Percentiles rank a stretch among this genome's conserved stretches.
phyloP scores from a whole-genome alignment of 2,113 vertebrate genomes.

The Cheilinus undulatus region DNA sequence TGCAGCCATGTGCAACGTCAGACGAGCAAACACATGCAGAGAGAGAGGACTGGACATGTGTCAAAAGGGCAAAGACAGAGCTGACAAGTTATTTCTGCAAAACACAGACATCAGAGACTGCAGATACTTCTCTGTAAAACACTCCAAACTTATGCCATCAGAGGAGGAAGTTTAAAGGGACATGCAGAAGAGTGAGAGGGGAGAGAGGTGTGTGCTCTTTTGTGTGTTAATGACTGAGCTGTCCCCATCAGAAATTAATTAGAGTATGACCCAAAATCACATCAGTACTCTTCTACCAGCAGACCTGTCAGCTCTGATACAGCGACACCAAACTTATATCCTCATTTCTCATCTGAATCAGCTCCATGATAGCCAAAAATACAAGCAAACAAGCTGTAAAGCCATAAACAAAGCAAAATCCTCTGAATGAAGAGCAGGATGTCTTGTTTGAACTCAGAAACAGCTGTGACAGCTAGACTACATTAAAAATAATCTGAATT shows the following conservation, averaged over 20 bases:
- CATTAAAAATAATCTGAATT: no score
- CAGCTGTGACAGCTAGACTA: no score
- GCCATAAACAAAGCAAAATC: not conserved
- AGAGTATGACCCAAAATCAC: constrained; percentile 13
- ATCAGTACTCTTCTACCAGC: not conserved
- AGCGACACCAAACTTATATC: not conserved
- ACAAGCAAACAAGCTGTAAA: not conserved
- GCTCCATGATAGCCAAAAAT: not conserved
- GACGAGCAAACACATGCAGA: constrained; percentile 7
- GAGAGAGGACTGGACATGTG: not conserved
- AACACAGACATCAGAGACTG: constrained; percentile 22
- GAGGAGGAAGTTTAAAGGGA: not conserved
- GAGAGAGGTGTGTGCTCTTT: not conserved
- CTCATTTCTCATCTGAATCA: not conserved
- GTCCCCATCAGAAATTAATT: constrained; percentile 13
- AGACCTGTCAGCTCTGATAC: not conserved
- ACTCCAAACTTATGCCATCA: not conserved
- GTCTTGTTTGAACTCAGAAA: no score
- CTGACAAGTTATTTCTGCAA: constrained; percentile 27
- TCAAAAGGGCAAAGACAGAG: constrained; percentile 20
- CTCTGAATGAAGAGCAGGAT: no score
- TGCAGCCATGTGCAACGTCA: constrained; percentile 48
- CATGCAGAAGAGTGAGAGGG: not conserved
- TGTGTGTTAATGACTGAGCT: not conserved
- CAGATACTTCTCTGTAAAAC: not conserved